Percentiles rank a stretch among this genome's conserved stretches.
phyloP scores from a whole-genome alignment of 2,113 vertebrate species.

The Embiotoca jacksoni region DNA sequence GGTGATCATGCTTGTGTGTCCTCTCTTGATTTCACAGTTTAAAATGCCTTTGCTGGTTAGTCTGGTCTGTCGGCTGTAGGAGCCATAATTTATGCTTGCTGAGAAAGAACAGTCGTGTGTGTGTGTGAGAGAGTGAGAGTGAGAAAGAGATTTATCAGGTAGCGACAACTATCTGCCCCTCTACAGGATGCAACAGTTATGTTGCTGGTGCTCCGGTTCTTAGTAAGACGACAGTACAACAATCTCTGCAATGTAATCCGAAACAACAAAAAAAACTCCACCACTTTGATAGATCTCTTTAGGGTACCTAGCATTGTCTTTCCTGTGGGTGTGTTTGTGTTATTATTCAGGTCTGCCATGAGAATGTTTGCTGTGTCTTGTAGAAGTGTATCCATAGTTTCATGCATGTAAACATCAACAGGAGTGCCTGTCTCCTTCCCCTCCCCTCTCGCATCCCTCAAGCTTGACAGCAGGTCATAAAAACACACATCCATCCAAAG shows the following conservation, averaged over 20 bases:
- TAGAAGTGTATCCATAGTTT: background rate
- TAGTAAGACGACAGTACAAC: conserved; percentile 4
- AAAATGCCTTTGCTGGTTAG: conserved; percentile 27
- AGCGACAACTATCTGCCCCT: background rate
- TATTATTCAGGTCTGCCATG: conserved; percentile 25
- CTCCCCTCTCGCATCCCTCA: conserved; percentile 12
- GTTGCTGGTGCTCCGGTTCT: conserved; percentile 38
- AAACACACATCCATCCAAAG: conserved; percentile 81
- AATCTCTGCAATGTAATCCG: conserved; percentile 19
- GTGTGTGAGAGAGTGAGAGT: background rate
- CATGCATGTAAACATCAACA: conserved; percentile 13
- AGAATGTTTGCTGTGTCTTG: background rate
- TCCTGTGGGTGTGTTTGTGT: conserved; percentile 13
- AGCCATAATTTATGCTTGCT: conserved; percentile 24
- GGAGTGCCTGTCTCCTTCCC: background rate
- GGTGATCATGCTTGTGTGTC: conserved; percentile 13
- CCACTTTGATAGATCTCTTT: conserved; percentile 16
- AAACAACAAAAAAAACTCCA: conserved; percentile 32
- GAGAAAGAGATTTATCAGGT: no score
- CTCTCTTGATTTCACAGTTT: conserved; percentile 34
- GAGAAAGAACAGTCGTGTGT: background rate
- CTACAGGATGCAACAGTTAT: conserved; percentile 15
- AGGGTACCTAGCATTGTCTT: background rate
- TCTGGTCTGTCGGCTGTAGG: background rate
- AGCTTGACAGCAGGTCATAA: conserved; percentile 73